phyloP scores from a whole-genome alignment of 2,113 vertebrate species.

The Paedocypris sp. region DNA sequence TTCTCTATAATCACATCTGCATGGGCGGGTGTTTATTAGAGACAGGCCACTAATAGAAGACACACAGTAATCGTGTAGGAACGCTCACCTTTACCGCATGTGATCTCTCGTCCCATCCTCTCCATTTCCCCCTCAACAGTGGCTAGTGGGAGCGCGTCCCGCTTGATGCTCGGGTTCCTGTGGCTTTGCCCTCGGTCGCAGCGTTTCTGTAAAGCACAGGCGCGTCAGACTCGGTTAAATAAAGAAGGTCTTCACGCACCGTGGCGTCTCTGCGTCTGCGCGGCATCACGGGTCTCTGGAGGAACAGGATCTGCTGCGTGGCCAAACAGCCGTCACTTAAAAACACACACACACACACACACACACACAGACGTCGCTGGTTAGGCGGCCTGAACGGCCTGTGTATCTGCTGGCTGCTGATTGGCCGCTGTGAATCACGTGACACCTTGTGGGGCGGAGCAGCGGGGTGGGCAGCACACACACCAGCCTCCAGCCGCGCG shows the following conservation, averaged over 20 bases:
- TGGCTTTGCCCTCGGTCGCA: constrained; percentile 58
- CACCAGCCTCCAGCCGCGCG: constrained; percentile 88
- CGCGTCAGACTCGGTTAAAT: constrained; percentile 19
- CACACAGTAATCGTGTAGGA: too few relatives aligned
- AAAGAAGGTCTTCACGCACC: constrained; percentile 64
- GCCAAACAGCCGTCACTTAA: constrained; percentile 85
- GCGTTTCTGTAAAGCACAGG: constrained; percentile 54
- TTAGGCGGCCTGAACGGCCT: too few relatives aligned
- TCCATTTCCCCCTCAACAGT: constrained; percentile 49
- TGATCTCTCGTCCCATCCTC: constrained; percentile 32
- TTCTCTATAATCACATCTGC: too few relatives aligned
- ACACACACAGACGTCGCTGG: too few relatives aligned
- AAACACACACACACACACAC: too few relatives aligned
- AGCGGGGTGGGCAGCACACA: constrained; percentile 89
- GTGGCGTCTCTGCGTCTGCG: constrained; percentile 89
- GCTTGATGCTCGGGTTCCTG: constrained; percentile 43
- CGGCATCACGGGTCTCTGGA: constrained; percentile 86
- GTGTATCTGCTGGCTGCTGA: too few relatives aligned
- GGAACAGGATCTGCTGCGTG: constrained; percentile 96
- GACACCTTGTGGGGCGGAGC: constrained; percentile 82
- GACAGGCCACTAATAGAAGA: too few relatives aligned
- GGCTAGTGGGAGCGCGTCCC: constrained; percentile 18
- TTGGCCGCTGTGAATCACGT: too few relatives aligned
- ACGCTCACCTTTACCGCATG: constrained; percentile 16
- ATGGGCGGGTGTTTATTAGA: too few relatives aligned